Evolutionary conservation across 2,888 invertebrate species (phyloP).

Genomic region (Villa cingulata): DNA sequence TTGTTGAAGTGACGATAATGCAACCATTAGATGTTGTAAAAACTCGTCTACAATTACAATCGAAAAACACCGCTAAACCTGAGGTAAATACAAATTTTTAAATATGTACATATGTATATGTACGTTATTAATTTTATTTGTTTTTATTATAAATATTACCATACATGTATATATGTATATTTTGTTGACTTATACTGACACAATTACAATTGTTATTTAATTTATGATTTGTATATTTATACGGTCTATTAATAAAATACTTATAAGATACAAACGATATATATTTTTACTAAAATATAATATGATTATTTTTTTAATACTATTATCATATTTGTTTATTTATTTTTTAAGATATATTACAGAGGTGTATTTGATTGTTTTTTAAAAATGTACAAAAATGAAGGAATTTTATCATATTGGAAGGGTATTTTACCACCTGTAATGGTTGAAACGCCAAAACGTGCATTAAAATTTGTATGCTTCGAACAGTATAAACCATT

Average conservation of each 20-base stretch:
- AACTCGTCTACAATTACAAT: slow-evolving; percentile 73
- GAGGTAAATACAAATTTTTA: slow-evolving; percentile 22
- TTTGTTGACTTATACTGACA: no score
- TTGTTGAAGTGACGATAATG: slow-evolving; percentile 92
- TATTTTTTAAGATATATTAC: slow-evolving; percentile 40
- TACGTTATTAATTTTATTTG: no score
- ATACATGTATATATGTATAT: no score
- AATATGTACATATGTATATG: no score
- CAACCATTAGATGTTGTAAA: slow-evolving; percentile 90
- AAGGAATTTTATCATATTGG: slow-evolving; percentile 77
- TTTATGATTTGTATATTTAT: no score
- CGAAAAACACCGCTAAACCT: slow-evolving; percentile 19
- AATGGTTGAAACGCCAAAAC: slow-evolving; percentile 85
- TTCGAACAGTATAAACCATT: slow-evolving; percentile 86
- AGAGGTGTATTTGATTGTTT: slow-evolving; percentile 76
- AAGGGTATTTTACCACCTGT: slow-evolving; percentile 90
- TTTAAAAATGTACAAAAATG: slow-evolving; percentile 71
- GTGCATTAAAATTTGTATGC: slow-evolving; percentile 87
- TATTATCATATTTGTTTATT: neutral
- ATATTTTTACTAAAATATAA: no score
- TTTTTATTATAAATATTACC: no score
- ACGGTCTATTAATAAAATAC: no score
- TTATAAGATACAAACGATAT: no score
- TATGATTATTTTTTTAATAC: no score
- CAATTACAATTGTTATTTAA: no score